A percentile compares a stretch with the other conserved stretches of the same genome.
These are phyloP conservation scores for Rhea americana DNA, from an alignment of 2,113 vertebrate species.

Conservation along the genomic window DNA sequence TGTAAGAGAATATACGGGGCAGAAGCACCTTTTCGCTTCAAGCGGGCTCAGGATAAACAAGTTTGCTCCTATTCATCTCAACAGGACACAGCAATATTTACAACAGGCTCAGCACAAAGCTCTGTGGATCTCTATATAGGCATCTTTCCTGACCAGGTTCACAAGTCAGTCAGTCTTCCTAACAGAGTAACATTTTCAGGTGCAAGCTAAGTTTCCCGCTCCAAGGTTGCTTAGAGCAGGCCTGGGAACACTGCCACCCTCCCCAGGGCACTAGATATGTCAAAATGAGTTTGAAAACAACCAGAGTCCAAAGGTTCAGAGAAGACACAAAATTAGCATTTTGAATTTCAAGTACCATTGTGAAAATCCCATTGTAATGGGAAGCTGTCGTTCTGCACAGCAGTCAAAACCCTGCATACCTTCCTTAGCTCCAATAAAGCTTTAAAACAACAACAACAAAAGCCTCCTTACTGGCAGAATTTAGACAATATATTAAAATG, in stretches of 20 bases:
- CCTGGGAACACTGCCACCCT: neutral
- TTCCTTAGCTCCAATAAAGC: neutral
- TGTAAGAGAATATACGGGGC: neutral
- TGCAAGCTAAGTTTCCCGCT: neutral
- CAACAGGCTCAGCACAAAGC: neutral
- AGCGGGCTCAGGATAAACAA: neutral
- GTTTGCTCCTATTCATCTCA: neutral
- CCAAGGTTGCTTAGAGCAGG: neutral
- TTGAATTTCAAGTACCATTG: neutral
- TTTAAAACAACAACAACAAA: too few species aligned
- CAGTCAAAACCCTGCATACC: neutral
- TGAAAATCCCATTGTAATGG: neutral
- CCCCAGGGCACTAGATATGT: neutral
- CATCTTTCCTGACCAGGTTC: accelerated
- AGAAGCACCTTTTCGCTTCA: neutral
- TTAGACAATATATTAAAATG: neutral
- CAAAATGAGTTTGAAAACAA: neutral
- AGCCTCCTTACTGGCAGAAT: neutral
- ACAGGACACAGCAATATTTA: neutral
- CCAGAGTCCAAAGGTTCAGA: accelerated
- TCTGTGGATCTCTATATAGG: accelerated
- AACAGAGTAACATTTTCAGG: neutral
- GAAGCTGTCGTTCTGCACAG: neutral
- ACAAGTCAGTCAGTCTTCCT: neutral
- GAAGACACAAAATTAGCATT: neutral